These are phyloP conservation scores for Philhelius pedissequus DNA, from an alignment of 2,888 invertebrate genomes.

Conservation along the genomic window DNA sequence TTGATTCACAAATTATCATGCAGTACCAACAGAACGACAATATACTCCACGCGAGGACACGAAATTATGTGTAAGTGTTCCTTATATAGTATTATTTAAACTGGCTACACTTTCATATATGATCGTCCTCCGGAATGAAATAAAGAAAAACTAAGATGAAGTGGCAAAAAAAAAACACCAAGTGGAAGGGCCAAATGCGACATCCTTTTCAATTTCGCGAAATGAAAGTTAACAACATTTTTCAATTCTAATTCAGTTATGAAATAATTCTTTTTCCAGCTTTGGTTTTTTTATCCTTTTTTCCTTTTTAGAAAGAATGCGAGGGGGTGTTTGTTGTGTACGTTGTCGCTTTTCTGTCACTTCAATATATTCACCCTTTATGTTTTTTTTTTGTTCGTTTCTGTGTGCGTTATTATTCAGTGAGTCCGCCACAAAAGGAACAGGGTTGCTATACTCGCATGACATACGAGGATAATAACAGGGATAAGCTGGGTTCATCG, in stretches of 20 bases:
- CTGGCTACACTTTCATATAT: slow-evolving; percentile 1
- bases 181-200: slow-evolving; percentile 8
- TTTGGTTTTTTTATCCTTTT: background rate
- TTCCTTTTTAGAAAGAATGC: background rate
- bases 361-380: slow-evolving; percentile 18
- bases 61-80: slow-evolving; percentile 16
- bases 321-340: background rate
- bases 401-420: slow-evolving; percentile 39
- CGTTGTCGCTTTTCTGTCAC: background rate
- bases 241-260: slow-evolving; percentile 69
- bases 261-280: slow-evolving; percentile 47
- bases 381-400: background rate
- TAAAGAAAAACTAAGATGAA: slow-evolving; percentile 20
- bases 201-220: slow-evolving; percentile 66
- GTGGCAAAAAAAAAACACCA: background rate
- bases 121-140: background rate
- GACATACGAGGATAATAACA: slow-evolving; percentile 63
- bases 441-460: slow-evolving; percentile 51
- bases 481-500: slow-evolving; percentile 65
- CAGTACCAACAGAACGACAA: slow-evolving; percentile 27
- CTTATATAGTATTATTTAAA: too few species aligned
- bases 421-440: slow-evolving; percentile 40
- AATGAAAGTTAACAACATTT: slow-evolving; percentile 68
- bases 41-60: background rate
- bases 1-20: slow-evolving; percentile 62